A percentile compares a stretch with the other conserved stretches of the same genome.
phyloP scores from a whole-genome alignment of 1,140 invertebrate genomes.

The Drosophila seguyi region DNA sequence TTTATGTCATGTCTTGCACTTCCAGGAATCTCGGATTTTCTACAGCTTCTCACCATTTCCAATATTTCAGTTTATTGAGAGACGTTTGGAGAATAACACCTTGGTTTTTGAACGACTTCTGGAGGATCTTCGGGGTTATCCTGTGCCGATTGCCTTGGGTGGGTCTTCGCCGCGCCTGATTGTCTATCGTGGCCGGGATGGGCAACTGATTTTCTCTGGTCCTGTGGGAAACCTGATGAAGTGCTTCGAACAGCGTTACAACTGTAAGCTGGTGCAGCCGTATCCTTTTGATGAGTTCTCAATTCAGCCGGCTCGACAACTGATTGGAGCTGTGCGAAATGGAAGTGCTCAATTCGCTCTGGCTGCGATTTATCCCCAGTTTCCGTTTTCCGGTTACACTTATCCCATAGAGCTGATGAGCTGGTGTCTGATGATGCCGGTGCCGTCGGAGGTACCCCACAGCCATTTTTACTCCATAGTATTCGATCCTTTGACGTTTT shows the following conservation, averaged over 20 bases:
- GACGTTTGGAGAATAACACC: slow-evolving; percentile 15
- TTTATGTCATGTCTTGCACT: not conserved
- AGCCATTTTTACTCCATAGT: slow-evolving; percentile 63
- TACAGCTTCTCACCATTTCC: slow-evolving; percentile 70
- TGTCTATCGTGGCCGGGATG: slow-evolving; percentile 32
- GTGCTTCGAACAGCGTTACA: slow-evolving; percentile 56
- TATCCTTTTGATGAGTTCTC: slow-evolving; percentile 22
- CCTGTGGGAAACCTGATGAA: slow-evolving; percentile 59
- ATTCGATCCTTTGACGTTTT: slow-evolving; percentile 39
- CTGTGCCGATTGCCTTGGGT: slow-evolving; percentile 50
- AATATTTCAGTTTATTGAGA: slow-evolving; percentile 41
- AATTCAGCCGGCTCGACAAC: slow-evolving; percentile 24
- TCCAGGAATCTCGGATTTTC: slow-evolving; percentile 50
- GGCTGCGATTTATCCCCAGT: slow-evolving; percentile 29
- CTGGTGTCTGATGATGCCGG: slow-evolving; percentile 74
- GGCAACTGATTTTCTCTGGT: slow-evolving; percentile 43
- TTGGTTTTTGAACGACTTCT: slow-evolving; percentile 27
- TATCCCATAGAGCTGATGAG: slow-evolving; percentile 70
- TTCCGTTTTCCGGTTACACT: slow-evolving; percentile 30
- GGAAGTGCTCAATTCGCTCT: slow-evolving; percentile 55
- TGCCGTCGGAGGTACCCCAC: slow-evolving; percentile 50
- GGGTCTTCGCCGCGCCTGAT: slow-evolving; percentile 69
- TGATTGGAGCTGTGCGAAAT: slow-evolving; percentile 55
- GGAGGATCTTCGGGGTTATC: slow-evolving; percentile 51
- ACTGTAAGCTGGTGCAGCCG: slow-evolving; percentile 46